Conservation (phyloP, 2,888 invertebrate genomes). For the Phyto melanocephala region DNA sequence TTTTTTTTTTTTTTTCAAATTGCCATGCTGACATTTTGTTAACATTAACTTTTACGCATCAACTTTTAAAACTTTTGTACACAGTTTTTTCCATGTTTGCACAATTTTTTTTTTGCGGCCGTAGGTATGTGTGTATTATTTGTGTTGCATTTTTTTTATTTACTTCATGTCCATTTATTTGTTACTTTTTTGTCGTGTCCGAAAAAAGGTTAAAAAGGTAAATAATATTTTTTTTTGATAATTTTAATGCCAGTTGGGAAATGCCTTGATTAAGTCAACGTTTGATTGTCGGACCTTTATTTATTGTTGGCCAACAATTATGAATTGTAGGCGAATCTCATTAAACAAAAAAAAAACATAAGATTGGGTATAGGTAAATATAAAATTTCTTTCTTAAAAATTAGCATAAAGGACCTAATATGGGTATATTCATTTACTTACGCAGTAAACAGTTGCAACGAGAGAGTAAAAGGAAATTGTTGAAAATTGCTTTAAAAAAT, state of each 20-base stretch:
- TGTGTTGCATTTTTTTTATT: not conserved
- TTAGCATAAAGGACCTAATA: no score
- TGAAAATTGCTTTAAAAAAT: no score
- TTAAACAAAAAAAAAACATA: not conserved
- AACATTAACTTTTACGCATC: conserved; percentile 61
- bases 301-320: not conserved
- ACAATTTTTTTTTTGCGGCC: not conserved
- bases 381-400: no score
- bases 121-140: not conserved
- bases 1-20: conserved; percentile 52
- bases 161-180: conserved; percentile 24
- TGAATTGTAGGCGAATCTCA: not conserved
- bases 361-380: no score
- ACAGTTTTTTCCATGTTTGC: not conserved
- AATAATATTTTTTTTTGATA: conserved; percentile 9
- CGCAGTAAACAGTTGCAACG: no score
- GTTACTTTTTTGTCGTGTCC: not conserved
- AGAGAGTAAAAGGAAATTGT: no score
- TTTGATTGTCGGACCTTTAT: not conserved
- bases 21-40: conserved; percentile 59
- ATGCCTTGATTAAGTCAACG: not conserved
- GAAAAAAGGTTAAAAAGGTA: conserved; percentile 19
- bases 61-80: conserved; percentile 46
- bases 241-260: not conserved
- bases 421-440: no score